A percentile compares a stretch with the other conserved stretches of the same genome.
Evolutionary conservation across 2,113 vertebrate species (phyloP).

Genomic region (Plecturocebus donacophilus): DNA sequence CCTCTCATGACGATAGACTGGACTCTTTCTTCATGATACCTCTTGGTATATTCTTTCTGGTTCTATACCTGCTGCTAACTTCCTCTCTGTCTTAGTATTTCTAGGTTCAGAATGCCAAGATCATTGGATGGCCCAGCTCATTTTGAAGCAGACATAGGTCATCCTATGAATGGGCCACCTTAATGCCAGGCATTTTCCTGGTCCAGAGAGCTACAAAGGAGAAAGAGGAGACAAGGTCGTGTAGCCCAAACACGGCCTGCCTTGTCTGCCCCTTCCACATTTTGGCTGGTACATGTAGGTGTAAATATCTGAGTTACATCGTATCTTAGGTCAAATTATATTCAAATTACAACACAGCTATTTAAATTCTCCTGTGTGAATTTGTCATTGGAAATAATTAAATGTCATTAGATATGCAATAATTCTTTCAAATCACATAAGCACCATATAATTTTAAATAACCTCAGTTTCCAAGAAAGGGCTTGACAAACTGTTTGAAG

Average conservation of each 20-base stretch:
- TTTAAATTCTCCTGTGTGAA: background rate
- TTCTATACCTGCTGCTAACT: background rate
- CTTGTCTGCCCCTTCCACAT: background rate
- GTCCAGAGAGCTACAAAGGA: background rate
- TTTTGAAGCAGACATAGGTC: background rate
- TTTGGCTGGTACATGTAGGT: background rate
- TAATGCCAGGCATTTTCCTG: background rate
- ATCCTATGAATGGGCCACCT: background rate
- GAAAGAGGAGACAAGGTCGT: background rate
- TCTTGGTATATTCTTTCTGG: background rate
- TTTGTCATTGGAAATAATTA: background rate
- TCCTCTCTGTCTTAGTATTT: background rate
- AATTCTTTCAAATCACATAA: background rate
- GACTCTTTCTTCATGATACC: background rate
- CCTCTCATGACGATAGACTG: background rate
- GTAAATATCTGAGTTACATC: background rate
- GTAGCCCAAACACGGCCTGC: background rate
- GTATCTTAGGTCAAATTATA: background rate
- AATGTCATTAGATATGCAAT: background rate
- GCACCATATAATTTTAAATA: background rate
- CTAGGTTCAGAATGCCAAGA: background rate
- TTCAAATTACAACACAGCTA: background rate
- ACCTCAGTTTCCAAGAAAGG: background rate
- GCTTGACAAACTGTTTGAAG: background rate
- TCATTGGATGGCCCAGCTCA: background rate